Base-by-base conservation (phyloP, 1,140 invertebrate genomes). In the Micrasema minimum region DNA sequence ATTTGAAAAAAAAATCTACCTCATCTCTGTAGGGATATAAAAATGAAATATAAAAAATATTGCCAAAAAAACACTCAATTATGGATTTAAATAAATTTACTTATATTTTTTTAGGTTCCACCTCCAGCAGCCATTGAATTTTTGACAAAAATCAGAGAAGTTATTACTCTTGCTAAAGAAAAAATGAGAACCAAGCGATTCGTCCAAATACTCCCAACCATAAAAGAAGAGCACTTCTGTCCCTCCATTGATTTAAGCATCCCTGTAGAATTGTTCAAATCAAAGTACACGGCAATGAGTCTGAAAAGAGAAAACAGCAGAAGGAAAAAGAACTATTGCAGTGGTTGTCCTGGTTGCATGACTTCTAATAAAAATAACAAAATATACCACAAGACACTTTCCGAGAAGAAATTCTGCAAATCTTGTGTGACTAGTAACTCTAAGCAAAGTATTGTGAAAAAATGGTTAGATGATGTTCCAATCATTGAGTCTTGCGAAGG, bases 121-220 rank as follows among this genome's bases (percentile, higher is more conserved):
- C 93, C 94, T 11, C 93, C 93, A 75, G 93, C 92, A 35, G 93
- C 93, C 12, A 81, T 94, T 37, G 93, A 96, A 80, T 95, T 96
- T 80, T 83, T 96, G 10, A 85, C 88, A 0, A 94, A 95, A 84
- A 93, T 96, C 61, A 88, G 93, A 11, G 93, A 95, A 85, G 93
- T 95, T 9, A 95, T 96, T 77, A 85, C 90, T 4, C 90, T 94
- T 41, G 93, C 94, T 4, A 95, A 94, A 79, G 90, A 92, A 65
- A 94, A 95, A 80, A 94, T 96, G 89, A 85, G 87, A n/a, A 86
- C 88, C 1, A 95, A 95, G 81, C 87, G 89, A 64, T 96, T 93
- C 77, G 85, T 90, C 46, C 94, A 94, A n/a, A 91, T 88, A 38
- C 81, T 96, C 1, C 84, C 88, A 7, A 88, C 90, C 53, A 96